Percentiles rank a stretch among this genome's conserved stretches.
Conservation (phyloP, 1,140 invertebrate species). For the Micrasema longulum region DNA sequence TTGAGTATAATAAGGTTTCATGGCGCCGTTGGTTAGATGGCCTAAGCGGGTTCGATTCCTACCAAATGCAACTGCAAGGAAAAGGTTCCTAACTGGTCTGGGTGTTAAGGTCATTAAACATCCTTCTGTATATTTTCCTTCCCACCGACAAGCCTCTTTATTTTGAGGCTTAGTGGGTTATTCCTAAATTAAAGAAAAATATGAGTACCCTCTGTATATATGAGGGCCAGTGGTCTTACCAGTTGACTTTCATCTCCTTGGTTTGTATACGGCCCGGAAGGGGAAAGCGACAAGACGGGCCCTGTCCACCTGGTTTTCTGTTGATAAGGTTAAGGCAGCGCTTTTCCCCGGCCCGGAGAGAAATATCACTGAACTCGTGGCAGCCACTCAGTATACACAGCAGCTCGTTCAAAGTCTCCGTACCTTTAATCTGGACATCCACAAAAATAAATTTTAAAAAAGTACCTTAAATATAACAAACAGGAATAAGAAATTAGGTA, state of each 20-base stretch:
- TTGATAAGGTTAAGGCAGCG: constrained; percentile 72
- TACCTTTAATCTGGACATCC: constrained; percentile 62
- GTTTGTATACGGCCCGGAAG: constrained; percentile 73
- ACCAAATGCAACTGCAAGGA: too few relatives aligned
- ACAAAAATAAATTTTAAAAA: constrained; percentile 5
- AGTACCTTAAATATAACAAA: too few relatives aligned
- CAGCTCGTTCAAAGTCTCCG: constrained; percentile 62
- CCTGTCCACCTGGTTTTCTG: constrained; percentile 64
- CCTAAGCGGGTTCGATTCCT: too few relatives aligned
- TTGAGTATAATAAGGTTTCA: too few relatives aligned
- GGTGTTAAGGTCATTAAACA: too few relatives aligned
- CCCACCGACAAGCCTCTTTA: too few relatives aligned
- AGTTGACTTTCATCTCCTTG: constrained; percentile 75
- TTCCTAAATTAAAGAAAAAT: too few relatives aligned
- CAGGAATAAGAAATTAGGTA: background rate
- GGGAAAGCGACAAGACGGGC: constrained; percentile 68
- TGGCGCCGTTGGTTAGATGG: too few relatives aligned
- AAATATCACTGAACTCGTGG: constrained; percentile 73
- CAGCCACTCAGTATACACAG: constrained; percentile 68
- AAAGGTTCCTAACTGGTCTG: too few relatives aligned
- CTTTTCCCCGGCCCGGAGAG: constrained; percentile 72
- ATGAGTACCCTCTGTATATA: too few relatives aligned
- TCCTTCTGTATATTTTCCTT: too few relatives aligned
- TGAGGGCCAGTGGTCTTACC: constrained; percentile 60
- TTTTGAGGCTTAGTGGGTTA: too few relatives aligned